A percentile compares a stretch with the other conserved stretches of the same genome.
These are phyloP conservation scores for Zophobas atratus DNA, from an alignment of 1,140 invertebrate species.

Conservation along the genomic window DNA sequence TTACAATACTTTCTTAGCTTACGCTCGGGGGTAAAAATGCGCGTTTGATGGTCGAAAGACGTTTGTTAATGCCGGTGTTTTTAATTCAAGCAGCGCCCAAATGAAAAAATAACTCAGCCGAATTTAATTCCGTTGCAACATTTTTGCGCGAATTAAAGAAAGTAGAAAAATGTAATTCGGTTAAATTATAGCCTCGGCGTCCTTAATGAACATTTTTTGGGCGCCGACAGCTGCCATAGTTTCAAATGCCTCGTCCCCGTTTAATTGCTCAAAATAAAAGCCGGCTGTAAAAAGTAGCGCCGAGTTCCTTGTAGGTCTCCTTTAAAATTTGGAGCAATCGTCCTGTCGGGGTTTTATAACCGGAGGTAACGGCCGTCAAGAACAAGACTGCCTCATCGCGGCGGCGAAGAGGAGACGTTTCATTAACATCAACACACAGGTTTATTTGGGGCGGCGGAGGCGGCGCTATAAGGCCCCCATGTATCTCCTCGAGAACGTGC, in stretches of 20 bases:
- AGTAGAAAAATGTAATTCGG: too few relatives aligned
- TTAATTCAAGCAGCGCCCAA: too few relatives aligned
- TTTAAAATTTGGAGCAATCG: constrained; percentile 28
- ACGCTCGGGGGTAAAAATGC: too few relatives aligned
- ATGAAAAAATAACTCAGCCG: too few relatives aligned
- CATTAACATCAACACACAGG: constrained; percentile 23
- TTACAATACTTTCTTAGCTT: too few relatives aligned
- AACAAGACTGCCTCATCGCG: constrained; percentile 6
- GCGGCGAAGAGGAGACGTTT: constrained; percentile 24
- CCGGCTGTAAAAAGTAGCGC: not conserved
- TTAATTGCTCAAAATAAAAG: constrained; percentile 11
- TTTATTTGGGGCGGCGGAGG: constrained; percentile 27
- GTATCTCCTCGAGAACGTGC: constrained; percentile 27
- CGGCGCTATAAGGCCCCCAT: constrained; percentile 10
- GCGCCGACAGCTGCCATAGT: not conserved
- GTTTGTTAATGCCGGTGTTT: too few relatives aligned
- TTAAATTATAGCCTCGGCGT: too few relatives aligned
- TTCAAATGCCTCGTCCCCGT: constrained; percentile 3
- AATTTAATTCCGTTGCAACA: too few relatives aligned
- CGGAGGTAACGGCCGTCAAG: constrained; percentile 17
- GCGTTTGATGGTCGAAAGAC: too few relatives aligned
- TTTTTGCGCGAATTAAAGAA: too few relatives aligned
- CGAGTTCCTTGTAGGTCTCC: constrained; percentile 9
- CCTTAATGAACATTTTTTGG: too few relatives aligned
- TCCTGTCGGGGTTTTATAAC: constrained; percentile 16